Percentiles rank a stretch among this genome's conserved stretches.
phyloP scores from a whole-genome alignment of 2,888 invertebrate genomes.

The Ganaspis brasiliensis region DNA sequence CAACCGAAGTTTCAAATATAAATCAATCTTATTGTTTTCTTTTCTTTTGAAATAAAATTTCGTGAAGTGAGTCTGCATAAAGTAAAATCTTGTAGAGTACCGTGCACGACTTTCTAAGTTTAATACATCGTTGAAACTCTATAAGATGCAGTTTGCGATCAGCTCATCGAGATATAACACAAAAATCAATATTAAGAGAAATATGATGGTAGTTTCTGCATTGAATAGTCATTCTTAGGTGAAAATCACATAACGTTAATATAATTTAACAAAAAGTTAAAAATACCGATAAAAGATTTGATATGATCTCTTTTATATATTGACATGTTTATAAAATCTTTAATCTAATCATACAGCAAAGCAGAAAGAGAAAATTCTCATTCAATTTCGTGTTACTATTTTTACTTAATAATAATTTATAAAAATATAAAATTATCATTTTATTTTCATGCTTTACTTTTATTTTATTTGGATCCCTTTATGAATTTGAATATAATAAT shows the following conservation, averaged over 20 bases:
- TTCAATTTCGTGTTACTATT: too few relatives aligned
- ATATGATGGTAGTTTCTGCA: background rate
- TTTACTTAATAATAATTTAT: too few relatives aligned
- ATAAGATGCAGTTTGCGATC: slow-evolving; percentile 30
- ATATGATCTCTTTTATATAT: background rate
- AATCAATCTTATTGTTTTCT: slow-evolving; percentile 14
- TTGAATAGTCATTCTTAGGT: background rate
- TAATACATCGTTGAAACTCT: slow-evolving; percentile 25
- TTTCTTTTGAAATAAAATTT: slow-evolving; percentile 8
- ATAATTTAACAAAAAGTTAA: background rate
- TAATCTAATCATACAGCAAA: too few relatives aligned
- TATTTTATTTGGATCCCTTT: background rate
- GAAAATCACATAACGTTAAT: slow-evolving; percentile 7
- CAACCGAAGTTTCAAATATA: slow-evolving; percentile 1
- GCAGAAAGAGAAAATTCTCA: too few relatives aligned
- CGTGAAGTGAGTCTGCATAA: slow-evolving; percentile 9
- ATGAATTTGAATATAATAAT: background rate
- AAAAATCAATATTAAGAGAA: slow-evolving; percentile 28
- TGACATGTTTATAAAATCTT: too few relatives aligned
- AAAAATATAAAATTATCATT: too few relatives aligned
- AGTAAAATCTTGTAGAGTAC: slow-evolving; percentile 19
- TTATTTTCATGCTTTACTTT: background rate
- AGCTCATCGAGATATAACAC: slow-evolving; percentile 10
- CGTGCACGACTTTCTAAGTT: slow-evolving; percentile 16
- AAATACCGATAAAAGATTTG: background rate